A percentile compares a stretch with the other conserved stretches of the same genome.
Evolutionary conservation across 2,797 vertebrate species (phyloP).

Genomic region (Cephalopachus bancanus): DNA sequence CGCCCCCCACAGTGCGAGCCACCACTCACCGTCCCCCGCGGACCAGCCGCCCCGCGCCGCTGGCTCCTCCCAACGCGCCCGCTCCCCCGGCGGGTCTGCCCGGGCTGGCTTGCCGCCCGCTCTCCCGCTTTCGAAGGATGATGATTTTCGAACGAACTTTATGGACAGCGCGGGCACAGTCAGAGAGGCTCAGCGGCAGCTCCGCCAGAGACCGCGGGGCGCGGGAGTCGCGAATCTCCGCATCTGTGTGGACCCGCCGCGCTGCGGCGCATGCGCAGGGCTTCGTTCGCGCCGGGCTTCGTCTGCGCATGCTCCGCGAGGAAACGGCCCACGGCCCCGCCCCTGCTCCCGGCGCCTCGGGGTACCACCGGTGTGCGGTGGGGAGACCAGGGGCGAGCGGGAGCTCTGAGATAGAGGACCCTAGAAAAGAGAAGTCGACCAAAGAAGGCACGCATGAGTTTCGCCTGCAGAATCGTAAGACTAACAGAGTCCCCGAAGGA

Average conservation of each 20-base stretch:
- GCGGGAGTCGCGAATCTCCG: neutral
- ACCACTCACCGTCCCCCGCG: conserved; percentile 46
- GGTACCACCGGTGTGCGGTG: conserved; percentile 58
- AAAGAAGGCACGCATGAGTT: accelerated
- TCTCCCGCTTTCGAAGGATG: neutral
- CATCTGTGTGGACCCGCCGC: neutral
- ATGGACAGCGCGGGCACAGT: neutral
- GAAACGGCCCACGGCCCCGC: neutral
- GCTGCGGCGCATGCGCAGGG: conserved; percentile 76
- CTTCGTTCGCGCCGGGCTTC: neutral
- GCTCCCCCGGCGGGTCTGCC: neutral
- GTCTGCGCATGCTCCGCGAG: conserved; percentile 46
- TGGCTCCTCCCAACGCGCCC: neutral
- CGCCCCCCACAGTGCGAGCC: neutral
- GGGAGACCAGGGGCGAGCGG: accelerated
- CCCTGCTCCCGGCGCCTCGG: accelerated
- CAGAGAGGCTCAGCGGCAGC: accelerated
- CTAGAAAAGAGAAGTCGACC: too few species aligned
- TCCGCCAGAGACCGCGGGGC: neutral
- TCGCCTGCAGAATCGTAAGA: neutral
- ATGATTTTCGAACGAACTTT: conserved; percentile 54
- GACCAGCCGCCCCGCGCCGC: conserved; percentile 10
- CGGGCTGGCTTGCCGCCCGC: neutral
- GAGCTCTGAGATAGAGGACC: too few species aligned
- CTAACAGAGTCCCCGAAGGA: neutral